Evolutionary conservation across 2,797 vertebrate species (phyloP).

Genomic region (Silurus aristotelis): DNA sequence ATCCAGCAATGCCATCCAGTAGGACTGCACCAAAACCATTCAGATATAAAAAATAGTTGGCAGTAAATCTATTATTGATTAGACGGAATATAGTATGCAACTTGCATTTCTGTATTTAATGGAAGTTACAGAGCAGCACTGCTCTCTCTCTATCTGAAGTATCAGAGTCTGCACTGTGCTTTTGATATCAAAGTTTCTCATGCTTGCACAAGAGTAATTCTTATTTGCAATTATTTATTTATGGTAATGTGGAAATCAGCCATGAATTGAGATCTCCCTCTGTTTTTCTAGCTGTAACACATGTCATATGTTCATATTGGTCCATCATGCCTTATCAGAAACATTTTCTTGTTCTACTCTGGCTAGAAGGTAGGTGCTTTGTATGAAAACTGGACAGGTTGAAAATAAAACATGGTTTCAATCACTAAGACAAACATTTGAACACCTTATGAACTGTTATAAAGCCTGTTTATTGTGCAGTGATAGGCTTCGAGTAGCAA

Average conservation of each 20-base stretch:
- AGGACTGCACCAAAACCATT: not conserved
- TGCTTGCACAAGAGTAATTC: not conserved
- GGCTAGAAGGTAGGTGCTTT: not conserved
- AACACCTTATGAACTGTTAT: not conserved
- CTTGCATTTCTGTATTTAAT: not conserved
- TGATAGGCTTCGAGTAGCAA: not conserved
- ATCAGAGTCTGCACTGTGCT: not conserved
- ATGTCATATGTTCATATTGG: not conserved
- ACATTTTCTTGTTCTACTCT: not conserved
- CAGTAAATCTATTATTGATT: not conserved
- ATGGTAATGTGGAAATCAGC: not conserved
- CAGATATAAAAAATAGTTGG: not conserved
- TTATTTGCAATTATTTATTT: not conserved
- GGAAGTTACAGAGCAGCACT: not conserved
- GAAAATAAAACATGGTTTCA: not conserved
- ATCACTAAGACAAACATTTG: not conserved
- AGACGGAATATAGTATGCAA: not conserved
- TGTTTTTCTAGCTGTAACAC: not conserved
- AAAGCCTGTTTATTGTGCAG: not conserved
- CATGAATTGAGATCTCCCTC: not conserved
- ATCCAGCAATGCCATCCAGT: not conserved
- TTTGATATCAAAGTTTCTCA: not conserved
- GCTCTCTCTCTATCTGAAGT: not conserved
- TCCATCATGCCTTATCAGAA: not conserved
- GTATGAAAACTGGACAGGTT: not conserved